Evolutionary conservation across 2,888 invertebrate genomes (phyloP).

Genomic region (Melanostoma scalare): DNA sequence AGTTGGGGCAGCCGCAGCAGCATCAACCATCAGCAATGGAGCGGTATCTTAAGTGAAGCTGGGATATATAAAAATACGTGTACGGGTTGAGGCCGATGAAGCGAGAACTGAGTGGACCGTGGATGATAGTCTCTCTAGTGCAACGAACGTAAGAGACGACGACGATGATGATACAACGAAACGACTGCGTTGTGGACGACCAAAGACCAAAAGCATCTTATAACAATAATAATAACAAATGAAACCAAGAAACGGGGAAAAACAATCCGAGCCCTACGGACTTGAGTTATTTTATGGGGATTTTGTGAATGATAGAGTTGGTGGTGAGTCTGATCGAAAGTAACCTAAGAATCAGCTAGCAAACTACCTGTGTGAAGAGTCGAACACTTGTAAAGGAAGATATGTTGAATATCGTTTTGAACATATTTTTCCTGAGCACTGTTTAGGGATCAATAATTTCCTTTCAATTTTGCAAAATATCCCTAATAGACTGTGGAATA

Average conservation of each 20-base stretch:
- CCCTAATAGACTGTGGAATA: not conserved
- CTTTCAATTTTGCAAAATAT: conserved; percentile 5
- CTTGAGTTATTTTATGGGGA: conserved; percentile 70
- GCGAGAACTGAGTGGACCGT: conserved; percentile 49
- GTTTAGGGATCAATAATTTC: conserved; percentile 36
- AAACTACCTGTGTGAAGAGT: conserved; percentile 51
- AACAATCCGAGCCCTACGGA: conserved; percentile 59
- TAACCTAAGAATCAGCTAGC: conserved; percentile 18
- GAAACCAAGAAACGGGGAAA: conserved; percentile 52
- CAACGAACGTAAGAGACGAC: conserved; percentile 29
- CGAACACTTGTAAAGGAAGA: conserved; percentile 60
- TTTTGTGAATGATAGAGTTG: conserved; percentile 68
- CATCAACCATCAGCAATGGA: conserved; percentile 36
- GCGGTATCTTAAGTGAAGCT: conserved; percentile 51
- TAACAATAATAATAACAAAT: conserved; percentile 72
- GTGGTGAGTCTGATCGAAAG: conserved; percentile 42
- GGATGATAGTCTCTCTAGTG: conserved; percentile 40
- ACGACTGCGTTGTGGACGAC: conserved; percentile 28
- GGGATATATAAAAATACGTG: conserved; percentile 52
- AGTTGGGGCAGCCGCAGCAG: conserved; percentile 33
- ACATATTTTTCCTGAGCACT: conserved; percentile 11
- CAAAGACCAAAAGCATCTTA: conserved; percentile 48
- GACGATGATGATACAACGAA: conserved; percentile 28
- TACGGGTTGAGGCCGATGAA: conserved; percentile 50
- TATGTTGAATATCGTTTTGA: conserved; percentile 40